Conservation (phyloP, 1,140 invertebrate genomes). For the Drosophila pachea region DNA sequence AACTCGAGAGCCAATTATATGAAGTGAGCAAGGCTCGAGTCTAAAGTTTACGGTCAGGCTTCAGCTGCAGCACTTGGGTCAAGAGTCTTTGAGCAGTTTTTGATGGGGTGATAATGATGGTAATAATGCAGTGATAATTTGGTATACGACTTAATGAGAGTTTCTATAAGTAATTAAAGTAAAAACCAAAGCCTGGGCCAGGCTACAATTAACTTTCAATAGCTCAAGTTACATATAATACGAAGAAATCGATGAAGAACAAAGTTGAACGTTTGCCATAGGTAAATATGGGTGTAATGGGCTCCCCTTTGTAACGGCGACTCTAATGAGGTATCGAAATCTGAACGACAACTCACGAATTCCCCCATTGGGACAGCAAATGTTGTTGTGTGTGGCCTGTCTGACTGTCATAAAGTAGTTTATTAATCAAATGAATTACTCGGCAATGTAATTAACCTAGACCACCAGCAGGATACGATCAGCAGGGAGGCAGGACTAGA, state of each 20-base stretch:
- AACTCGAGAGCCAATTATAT: too few relatives aligned
- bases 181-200: not conserved
- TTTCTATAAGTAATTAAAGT: not conserved
- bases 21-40: too few relatives aligned
- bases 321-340: constrained; percentile 6
- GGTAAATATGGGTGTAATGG: too few relatives aligned
- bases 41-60: too few relatives aligned
- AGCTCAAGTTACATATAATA: too few relatives aligned
- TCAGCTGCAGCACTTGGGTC: too few relatives aligned
- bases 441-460: constrained; percentile 32
- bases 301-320: not conserved
- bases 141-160: not conserved
- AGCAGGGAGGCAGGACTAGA: constrained; percentile 10
- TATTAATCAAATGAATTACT: constrained; percentile 64
- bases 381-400: constrained; percentile 5
- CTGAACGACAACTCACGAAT: constrained; percentile 23
- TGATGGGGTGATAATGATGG: too few relatives aligned
- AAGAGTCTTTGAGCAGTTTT: too few relatives aligned
- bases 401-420: constrained; percentile 33
- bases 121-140: not conserved
- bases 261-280: too few relatives aligned
- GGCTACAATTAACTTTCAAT: too few relatives aligned
- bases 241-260: too few relatives aligned
- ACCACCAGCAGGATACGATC: not conserved
- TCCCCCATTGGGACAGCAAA: constrained; percentile 10